These are phyloP conservation scores for Acrobasis suavella DNA, from an alignment of 2,888 invertebrate genomes.

Conservation along the genomic window DNA sequence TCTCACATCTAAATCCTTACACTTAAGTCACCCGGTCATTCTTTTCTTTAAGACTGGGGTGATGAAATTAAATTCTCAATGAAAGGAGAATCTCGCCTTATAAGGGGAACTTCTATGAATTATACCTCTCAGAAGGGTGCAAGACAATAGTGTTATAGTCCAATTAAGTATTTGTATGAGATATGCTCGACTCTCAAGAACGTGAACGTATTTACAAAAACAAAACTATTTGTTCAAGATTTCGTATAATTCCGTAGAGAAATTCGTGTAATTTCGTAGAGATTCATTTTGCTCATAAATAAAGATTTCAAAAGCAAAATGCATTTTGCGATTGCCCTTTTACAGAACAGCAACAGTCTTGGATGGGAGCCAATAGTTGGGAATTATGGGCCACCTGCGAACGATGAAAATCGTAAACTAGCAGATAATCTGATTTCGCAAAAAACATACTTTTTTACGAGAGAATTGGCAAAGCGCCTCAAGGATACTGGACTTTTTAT, in stretches of 20 bases:
- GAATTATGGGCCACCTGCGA: conserved; percentile 19
- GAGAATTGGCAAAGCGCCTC: not conserved
- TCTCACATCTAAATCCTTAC: conserved; percentile 54
- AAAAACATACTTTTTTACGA: not conserved
- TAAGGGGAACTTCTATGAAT: conserved; percentile 75
- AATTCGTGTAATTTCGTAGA: conserved; percentile 7
- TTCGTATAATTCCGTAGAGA: conserved; percentile 11
- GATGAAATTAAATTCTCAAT: conserved; percentile 81
- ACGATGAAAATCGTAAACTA: conserved; percentile 20
- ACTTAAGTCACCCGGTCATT: conserved; percentile 73
- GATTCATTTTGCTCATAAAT: conserved; percentile 15
- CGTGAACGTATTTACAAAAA: conserved; percentile 29
- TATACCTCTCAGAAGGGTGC: conserved; percentile 66
- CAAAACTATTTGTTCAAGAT: conserved; percentile 12
- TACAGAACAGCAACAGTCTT: conserved; percentile 13
- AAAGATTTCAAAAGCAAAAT: conserved; percentile 16
- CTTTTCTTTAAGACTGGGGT: conserved; percentile 73
- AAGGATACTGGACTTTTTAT: not conserved
- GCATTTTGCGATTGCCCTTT: conserved; percentile 17
- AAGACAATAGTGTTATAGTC: conserved; percentile 80
- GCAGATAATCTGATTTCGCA: conserved; percentile 13
- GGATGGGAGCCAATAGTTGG: conserved; percentile 5
- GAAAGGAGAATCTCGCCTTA: conserved; percentile 71
- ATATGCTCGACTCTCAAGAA: conserved; percentile 46
- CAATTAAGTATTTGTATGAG: conserved; percentile 78